Evolutionary conservation across 2,113 vertebrate genomes (phyloP), one percentile per base, ranked within the genome.

Genomic region (Zapus hudsonius): DNA sequence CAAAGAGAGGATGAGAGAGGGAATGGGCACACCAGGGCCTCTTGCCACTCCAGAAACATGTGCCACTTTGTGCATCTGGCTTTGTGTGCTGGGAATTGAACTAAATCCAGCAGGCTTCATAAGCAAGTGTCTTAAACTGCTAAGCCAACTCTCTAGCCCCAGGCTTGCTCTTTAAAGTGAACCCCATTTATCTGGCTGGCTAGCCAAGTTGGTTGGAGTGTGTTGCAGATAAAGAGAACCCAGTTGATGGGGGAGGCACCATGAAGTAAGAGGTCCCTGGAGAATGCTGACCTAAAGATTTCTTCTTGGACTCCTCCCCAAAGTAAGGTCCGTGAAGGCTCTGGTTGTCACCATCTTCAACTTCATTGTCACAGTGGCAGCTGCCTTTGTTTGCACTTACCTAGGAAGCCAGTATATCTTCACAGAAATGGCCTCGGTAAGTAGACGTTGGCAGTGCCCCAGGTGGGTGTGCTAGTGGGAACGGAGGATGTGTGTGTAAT

Each of bases 321-420:
- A 98, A 99, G 99, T 99, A 91, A 98, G 98, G 74, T 99, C 99
- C 0, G 97, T 98, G 59, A 99, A 99, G 95, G 99, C 99, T 0
- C 88, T 99, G 57, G 97, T 99, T 64, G 95, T 99, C 96, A 99
- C 99, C 17, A 36, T 99, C 25, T 98, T 99, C 96, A 99, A 99
- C 98, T 99, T 99, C 98, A 95, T 99, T 36, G 98, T 99, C 95
- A 99, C 99, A 0, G 98, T 99, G 95, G 98, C 81, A 19, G 99
- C 99, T 47, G 95, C 99, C 2, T 99, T 99, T 3, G 98, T 98
- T 87, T 99, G 99, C 93, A 98, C 99, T 0, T 99, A 99, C 96
- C 98, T 99, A 89, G 99, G 99, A 95, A 99, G 99, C 97, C 99
- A 99, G 97, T 99, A 99, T 84, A 0, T 99, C 96, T 99, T 99